Evolutionary conservation across 2,113 vertebrate species (phyloP).

Genomic region (Tinamus guttatus): DNA sequence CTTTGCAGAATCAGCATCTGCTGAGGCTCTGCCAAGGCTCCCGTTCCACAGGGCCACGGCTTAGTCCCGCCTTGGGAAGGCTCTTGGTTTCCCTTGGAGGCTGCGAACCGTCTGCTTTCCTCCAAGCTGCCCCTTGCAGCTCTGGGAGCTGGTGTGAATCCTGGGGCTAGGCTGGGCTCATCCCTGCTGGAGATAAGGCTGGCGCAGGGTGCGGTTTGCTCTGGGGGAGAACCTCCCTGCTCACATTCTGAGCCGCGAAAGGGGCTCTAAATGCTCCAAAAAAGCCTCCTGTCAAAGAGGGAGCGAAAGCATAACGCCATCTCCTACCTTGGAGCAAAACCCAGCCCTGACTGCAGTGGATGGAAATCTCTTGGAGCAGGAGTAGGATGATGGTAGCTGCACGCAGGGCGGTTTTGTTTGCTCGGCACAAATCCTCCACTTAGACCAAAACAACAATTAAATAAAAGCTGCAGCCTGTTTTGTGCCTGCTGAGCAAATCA

Average conservation of each 20-base stretch:
- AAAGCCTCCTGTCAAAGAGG: not conserved
- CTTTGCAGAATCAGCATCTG: slow-evolving; percentile 60
- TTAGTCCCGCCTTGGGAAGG: slow-evolving; percentile 38
- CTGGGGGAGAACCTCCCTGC: not conserved
- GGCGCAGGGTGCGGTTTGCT: slow-evolving; percentile 12
- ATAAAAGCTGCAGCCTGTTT: not conserved
- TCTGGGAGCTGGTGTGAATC: slow-evolving; percentile 2
- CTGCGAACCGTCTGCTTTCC: rapidly evolving
- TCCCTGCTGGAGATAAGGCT: not conserved
- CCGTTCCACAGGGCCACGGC: not conserved
- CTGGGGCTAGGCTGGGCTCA: not conserved
- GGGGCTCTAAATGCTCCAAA: not conserved
- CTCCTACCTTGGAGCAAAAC: not conserved
- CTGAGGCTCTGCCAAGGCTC: not conserved
- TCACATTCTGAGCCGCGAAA: not conserved
- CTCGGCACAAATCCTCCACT: not conserved
- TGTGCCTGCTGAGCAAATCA: slow-evolving; percentile 17
- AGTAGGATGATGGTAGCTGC: not conserved
- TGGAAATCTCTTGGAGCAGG: not conserved
- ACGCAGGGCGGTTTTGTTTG: not conserved
- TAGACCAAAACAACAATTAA: not conserved
- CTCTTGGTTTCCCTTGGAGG: slow-evolving; percentile 32
- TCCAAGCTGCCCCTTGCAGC: not conserved
- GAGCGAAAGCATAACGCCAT: not conserved
- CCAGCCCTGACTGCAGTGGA: not conserved